Conservation (phyloP, 2,797 vertebrate species). For the Clarias platycephalus region DNA sequence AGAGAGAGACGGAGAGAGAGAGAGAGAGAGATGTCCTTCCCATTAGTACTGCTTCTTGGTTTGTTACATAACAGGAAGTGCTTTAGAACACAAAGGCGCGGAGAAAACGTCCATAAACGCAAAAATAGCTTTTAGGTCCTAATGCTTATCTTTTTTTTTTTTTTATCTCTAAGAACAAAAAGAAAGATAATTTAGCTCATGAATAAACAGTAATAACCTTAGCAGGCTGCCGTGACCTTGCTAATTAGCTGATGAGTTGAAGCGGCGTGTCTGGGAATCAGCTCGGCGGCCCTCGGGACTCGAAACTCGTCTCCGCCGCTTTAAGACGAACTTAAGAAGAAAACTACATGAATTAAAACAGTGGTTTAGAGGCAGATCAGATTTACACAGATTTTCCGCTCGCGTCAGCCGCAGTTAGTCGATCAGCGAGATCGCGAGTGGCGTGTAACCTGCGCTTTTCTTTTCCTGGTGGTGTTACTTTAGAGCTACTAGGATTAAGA, state of each 20-base stretch:
- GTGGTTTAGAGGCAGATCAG: neutral
- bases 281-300: neutral
- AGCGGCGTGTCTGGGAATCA: constrained; percentile 20
- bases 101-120: neutral
- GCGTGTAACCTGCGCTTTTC: neutral
- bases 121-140: neutral
- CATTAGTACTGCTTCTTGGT: too few species aligned
- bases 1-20: neutral
- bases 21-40: neutral
- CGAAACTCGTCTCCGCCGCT: constrained; percentile 12
- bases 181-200: constrained; percentile 26
- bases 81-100: neutral
- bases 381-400: neutral
- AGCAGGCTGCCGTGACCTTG: constrained; percentile 38
- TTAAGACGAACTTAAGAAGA: neutral
- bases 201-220: constrained; percentile 40
- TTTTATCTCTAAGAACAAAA: constrained; percentile 4
- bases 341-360: neutral
- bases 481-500: neutral
- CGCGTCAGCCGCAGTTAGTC: neutral
- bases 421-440: neutral
- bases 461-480: neutral
- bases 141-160: constrained; percentile 6
- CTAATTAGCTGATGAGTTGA: constrained; percentile 46
- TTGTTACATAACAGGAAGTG: neutral